These are phyloP conservation scores for Parazoanthus swiftii DNA, from an alignment of 92 coral and sea anemone genomes.

Conservation along the genomic window DNA sequence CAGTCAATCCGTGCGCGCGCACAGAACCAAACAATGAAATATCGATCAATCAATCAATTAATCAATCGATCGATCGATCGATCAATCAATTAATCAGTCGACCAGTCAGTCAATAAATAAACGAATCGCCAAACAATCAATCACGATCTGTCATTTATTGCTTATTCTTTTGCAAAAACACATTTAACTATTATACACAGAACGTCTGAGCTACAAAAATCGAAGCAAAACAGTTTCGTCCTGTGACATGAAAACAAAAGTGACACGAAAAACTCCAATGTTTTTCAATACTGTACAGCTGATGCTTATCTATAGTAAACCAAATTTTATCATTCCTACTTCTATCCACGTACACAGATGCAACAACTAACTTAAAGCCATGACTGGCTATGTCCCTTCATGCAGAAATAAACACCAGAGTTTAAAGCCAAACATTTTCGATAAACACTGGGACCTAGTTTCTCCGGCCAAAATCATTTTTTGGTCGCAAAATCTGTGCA, in stretches of 20 bases:
- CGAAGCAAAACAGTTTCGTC: neutral
- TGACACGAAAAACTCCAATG: neutral
- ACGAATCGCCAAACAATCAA: no score
- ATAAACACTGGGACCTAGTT: neutral
- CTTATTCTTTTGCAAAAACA: no score
- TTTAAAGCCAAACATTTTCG: neutral
- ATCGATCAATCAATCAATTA: no score
- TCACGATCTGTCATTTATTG: no score
- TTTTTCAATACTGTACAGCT: no score
- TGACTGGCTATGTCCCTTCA: neutral
- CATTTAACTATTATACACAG: neutral
- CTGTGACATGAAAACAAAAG: neutral
- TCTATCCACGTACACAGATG: no score
- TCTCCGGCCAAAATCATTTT: neutral
- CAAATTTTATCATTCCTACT: neutral
- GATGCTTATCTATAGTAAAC: neutral
- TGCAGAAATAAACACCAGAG: neutral
- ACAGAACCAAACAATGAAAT: no score
- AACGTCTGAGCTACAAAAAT: neutral
- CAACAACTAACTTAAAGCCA: no score
- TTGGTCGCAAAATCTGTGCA: neutral
- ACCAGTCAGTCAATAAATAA: no score
- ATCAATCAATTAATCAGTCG: no score
- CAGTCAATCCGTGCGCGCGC: no score
- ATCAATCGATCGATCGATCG: no score